Evolutionary conservation across 2,888 invertebrate species (phyloP).

Genomic region (Diogma glabrata): DNA sequence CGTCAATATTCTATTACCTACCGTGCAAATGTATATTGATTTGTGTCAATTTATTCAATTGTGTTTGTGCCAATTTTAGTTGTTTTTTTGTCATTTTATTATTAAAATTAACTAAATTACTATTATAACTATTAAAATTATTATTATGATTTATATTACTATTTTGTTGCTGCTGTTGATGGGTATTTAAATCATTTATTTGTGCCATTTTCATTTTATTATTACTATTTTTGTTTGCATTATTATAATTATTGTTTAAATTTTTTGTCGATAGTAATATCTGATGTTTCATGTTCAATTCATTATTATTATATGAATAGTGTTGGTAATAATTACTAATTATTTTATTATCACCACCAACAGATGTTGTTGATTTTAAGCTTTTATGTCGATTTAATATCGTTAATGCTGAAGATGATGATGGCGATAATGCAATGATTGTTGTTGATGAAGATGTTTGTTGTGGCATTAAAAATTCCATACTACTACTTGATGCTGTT

Average conservation of each 20-base stretch:
- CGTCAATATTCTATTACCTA: constrained; percentile 38
- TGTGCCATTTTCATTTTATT: constrained; percentile 8
- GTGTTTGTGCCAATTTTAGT: constrained; percentile 55
- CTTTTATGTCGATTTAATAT: constrained; percentile 40
- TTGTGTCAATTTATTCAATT: constrained; percentile 62
- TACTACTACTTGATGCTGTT: constrained; percentile 23
- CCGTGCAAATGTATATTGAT: constrained; percentile 76
- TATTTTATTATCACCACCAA: constrained; percentile 26
- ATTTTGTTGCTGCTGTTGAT: constrained; percentile 11
- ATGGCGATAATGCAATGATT: neutral
- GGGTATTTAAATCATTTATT: constrained; percentile 1
- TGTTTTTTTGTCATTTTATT: constrained; percentile 51
- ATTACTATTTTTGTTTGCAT: constrained; percentile 9
- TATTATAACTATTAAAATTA: constrained; percentile 6
- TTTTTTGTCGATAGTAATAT: too few species aligned
- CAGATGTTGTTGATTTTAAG: constrained; percentile 37
- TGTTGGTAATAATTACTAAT: constrained; percentile 4
- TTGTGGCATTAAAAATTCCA: constrained; percentile 34
- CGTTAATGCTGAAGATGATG: constrained; percentile 36
- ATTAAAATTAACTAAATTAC: constrained; percentile 8
- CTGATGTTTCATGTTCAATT: neutral
- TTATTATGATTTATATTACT: constrained; percentile 12
- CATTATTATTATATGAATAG: too few species aligned
- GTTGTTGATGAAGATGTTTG: constrained; percentile 19
- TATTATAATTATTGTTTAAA: constrained; percentile 16